phyloP scores from a whole-genome alignment of 1,140 invertebrate genomes.

The Gonioctena quinquepunctata region DNA sequence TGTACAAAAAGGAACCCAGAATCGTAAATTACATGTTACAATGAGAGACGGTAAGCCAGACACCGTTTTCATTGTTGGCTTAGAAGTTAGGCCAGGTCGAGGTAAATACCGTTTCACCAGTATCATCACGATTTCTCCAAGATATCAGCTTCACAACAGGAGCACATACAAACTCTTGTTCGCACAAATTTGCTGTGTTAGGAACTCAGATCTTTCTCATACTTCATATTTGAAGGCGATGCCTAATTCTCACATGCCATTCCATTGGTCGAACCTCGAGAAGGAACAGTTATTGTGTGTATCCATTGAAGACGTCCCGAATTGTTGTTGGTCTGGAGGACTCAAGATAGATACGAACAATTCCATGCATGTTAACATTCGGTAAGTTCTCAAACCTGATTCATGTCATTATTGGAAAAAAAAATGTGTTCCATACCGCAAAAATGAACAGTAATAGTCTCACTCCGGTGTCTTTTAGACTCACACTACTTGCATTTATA shows the following conservation, averaged over 20 bases:
- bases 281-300: constrained; percentile 88
- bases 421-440: no score
- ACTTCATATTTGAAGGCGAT: constrained; percentile 69
- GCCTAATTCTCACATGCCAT: constrained; percentile 87
- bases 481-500: no score
- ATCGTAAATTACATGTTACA: constrained; percentile 66
- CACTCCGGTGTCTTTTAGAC: no score
- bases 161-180: constrained; percentile 82
- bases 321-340: constrained; percentile 92
- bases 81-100: constrained; percentile 83
- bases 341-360: constrained; percentile 85
- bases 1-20: constrained; percentile 74
- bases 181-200: constrained; percentile 72
- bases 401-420: no score
- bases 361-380: constrained; percentile 89
- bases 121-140: constrained; percentile 89
- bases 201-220: constrained; percentile 40
- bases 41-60: constrained; percentile 67
- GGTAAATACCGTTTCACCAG: constrained; percentile 88
- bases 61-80: constrained; percentile 78
- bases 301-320: constrained; percentile 69
- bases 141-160: constrained; percentile 92
- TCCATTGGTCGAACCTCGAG: constrained; percentile 92
- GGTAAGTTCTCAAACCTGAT: constrained; percentile 57
- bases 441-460: no score